Evolutionary conservation across 2,888 invertebrate species (phyloP), one percentile per base, ranked within the genome.

Genomic region (Drosophila leonis): DNA sequence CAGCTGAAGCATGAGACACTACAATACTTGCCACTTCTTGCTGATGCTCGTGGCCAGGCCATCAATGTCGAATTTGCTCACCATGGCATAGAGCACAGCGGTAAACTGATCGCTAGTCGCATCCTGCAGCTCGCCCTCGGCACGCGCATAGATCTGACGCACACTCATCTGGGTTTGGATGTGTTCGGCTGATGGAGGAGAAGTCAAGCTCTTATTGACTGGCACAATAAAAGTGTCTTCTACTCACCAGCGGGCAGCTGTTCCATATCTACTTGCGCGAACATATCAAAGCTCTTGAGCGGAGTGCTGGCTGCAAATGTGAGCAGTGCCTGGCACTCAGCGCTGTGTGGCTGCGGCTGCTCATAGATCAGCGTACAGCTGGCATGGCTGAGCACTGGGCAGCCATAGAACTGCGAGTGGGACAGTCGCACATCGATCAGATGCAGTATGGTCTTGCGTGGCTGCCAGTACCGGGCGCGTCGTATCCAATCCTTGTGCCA

Each of bases 401-500:
- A 90, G 51, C 93, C 94, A 24, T 94, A 93, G 69, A 94, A 94
- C 12, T 91, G 92, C 12, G 95, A 95, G 94, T 95, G 95, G 2
- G 94, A 94, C 31, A 97, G 94, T 27, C 94, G 94, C 24, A 95
- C 94, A 90, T 97, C 96, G 3, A 96, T 94, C 66, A 97, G 92
- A 92, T 96, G 96, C 15, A 97, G 91, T 52, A 96, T 94, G 62
- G 96, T 97, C 57, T 94, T 94, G 59, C 95, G 92, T 0, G 96
- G 94, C 65, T 94, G 94, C 97, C 97, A 97, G 55, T 94, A 46
- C 39, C 88, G 72, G 0, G 92, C 95, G 94, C 95, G 94, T 79
- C 94, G 94, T 61, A 97, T 96, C 88, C 95, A 95, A 73, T 96
- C 96, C 4, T 94, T 93, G 73, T 97, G 96, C 95, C 97, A 97